Evolutionary conservation across 2,797 vertebrate species (phyloP).

Genomic region (Tympanoctomys barrerae): DNA sequence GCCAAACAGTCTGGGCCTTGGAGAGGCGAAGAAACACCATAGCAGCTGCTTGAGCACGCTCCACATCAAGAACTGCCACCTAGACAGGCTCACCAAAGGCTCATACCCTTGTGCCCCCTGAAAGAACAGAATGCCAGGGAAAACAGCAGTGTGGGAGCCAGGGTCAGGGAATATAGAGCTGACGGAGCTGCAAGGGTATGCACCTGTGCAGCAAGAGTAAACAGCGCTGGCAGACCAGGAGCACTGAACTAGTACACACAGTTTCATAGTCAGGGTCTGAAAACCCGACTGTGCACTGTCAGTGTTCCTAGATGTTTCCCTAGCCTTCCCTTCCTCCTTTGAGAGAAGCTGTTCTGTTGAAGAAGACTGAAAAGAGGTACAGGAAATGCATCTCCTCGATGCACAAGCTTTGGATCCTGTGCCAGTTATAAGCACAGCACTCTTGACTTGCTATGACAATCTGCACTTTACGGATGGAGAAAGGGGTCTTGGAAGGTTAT

Average conservation of each 20-base stretch:
- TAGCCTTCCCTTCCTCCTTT: neutral
- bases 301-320: neutral
- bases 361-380: neutral
- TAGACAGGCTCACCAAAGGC: neutral
- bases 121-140: neutral
- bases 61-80: fast-evolving
- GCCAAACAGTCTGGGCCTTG: neutral
- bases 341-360: neutral
- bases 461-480: neutral
- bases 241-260: neutral
- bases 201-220: fast-evolving
- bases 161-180: neutral
- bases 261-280: neutral
- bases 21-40: fast-evolving
- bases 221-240: neutral
- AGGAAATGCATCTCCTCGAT: neutral
- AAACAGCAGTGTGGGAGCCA: neutral
- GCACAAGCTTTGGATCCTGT: neutral
- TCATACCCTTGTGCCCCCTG: neutral
- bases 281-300: neutral
- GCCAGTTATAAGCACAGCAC: neutral
- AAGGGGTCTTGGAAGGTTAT: neutral
- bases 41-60: no score
- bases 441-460: neutral
- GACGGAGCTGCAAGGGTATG: neutral